phyloP scores from a whole-genome alignment of 2,797 vertebrate species.

The Acanthurus lineatus region DNA sequence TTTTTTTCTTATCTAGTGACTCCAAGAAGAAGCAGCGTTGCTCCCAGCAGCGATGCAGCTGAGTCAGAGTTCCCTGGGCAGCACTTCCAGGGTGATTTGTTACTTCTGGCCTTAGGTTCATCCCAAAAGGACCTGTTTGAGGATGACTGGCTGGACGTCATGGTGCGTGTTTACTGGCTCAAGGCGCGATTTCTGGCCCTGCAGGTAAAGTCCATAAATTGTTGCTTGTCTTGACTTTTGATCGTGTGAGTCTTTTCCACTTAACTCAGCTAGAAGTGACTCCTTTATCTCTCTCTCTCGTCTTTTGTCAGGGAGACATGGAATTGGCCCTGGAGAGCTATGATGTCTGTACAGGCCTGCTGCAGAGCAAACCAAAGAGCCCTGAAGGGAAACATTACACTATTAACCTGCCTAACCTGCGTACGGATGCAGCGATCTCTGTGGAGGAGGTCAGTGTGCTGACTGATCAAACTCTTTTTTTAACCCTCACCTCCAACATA shows the following conservation, averaged over 20 bases:
- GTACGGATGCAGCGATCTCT: slow-evolving; percentile 91
- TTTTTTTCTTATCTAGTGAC: slow-evolving; percentile 79
- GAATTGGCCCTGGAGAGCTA: slow-evolving; percentile 96
- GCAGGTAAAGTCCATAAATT: slow-evolving; percentile 85
- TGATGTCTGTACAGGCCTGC: slow-evolving; percentile 92
- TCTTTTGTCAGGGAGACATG: slow-evolving; percentile 92
- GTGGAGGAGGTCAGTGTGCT: slow-evolving; percentile 90
- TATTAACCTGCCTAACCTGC: slow-evolving; percentile 92
- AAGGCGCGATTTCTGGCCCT: slow-evolving; percentile 94
- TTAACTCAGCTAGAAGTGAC: not conserved
- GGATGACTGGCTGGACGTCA: slow-evolving; percentile 91
- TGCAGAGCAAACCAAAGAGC: slow-evolving; percentile 86
- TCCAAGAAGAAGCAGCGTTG: slow-evolving; percentile 83
- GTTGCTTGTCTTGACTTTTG: not conserved
- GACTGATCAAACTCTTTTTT: not conserved
- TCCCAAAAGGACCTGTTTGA: slow-evolving; percentile 95
- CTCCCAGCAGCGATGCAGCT: slow-evolving; percentile 80
- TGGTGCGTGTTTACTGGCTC: slow-evolving; percentile 95
- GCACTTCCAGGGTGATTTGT: slow-evolving; percentile 92
- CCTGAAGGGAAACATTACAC: slow-evolving; percentile 79
- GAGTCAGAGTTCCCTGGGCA: slow-evolving; percentile 91
- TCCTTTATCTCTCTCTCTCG: not conserved
- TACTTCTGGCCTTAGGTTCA: slow-evolving; percentile 92
- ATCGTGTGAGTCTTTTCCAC: not conserved
- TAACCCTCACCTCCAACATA: not conserved